Base-by-base conservation (phyloP, 2,113 vertebrate genomes). In the Microcebus ravelobensis region DNA sequence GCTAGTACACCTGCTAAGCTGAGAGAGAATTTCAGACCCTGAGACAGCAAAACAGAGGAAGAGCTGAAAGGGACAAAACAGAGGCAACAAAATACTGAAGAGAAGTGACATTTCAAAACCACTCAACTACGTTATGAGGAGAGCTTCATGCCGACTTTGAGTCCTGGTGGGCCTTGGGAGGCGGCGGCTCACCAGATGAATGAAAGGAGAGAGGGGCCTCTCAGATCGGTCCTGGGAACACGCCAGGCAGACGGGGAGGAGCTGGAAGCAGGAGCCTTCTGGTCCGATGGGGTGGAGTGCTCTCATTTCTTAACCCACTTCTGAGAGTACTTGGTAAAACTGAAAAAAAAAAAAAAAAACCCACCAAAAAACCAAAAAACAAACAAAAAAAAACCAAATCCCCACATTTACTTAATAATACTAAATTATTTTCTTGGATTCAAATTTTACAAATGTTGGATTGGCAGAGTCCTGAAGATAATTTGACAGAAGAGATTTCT, bases 381-480 rank as follows among this genome's bases (percentile, higher is more conserved):
- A 65, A 65, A 65, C 27, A 65, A 65, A 55, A 55, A 18, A 18
- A 57, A 21, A 5, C 5, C 55, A 57, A 57, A 57, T 34, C 65
- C 15, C 10, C 34, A 65, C 48, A 55, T 87, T 79, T 81, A 70
- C 61, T 96, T 88, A 77, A 34, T 79, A 67, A 45, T n/a, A 74
- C n/a, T 67, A 48, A 81, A 92, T 85, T 68, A 21, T 88, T 94
- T 87, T 85, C 83, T 95, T 94, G 79, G 55, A 57, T 77, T 81
- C 8, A 8, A 39, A 65, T 83, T 82, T 87, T 87, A 20, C 3
- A 79, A 89, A 70, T 68, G 68, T 80, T 93, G 89, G 45, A 12
- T 29, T 61, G 39, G 31, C 67, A 61, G 77, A 88, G 61, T 92
- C 42, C 65, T 50, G 20, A 94, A 59, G 84, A 80, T 67, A 70